Percentiles rank a stretch among this genome's conserved stretches.
Evolutionary conservation across 2,797 vertebrate species (phyloP).

Genomic region (Lophius americanus): DNA sequence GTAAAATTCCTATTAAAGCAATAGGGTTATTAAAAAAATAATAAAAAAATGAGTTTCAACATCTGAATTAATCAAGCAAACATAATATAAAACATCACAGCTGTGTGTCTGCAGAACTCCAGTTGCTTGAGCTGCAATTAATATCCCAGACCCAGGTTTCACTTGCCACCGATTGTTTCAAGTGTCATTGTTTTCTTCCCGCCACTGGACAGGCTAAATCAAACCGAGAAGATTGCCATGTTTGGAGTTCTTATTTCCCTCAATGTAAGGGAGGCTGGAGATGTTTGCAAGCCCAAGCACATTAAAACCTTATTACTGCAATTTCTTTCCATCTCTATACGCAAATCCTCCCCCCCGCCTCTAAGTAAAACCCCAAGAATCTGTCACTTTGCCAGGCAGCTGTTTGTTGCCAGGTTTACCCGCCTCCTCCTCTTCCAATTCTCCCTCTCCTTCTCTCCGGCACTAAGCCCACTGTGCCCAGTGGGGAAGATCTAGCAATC

Average conservation of each 20-base stretch:
- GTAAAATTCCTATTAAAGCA: constrained; percentile 42
- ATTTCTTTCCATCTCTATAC: constrained; percentile 56
- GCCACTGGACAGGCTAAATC: constrained; percentile 70
- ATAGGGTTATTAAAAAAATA: background rate
- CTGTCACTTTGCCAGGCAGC: constrained; percentile 66
- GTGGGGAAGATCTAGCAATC: constrained; percentile 76
- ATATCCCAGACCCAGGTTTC: constrained; percentile 64
- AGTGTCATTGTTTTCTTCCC: constrained; percentile 63
- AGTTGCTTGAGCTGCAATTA: constrained; percentile 63
- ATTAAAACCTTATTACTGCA: constrained; percentile 64
- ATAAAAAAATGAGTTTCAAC: constrained; percentile 11
- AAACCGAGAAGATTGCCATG: constrained; percentile 52
- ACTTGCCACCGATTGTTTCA: constrained; percentile 67
- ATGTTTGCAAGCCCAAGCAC: constrained; percentile 59
- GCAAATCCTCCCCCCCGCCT: constrained; percentile 21
- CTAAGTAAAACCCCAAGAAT: constrained; percentile 51
- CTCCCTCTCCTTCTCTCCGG: constrained; percentile 28
- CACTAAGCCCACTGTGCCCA: constrained; percentile 68
- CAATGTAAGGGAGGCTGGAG: constrained; percentile 42
- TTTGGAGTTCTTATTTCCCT: constrained; percentile 37
- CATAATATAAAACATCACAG: constrained; percentile 49
- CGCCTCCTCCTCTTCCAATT: constrained; percentile 7
- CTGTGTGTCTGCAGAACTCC: constrained; percentile 52
- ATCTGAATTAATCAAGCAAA: constrained; percentile 54
- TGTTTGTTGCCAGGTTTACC: constrained; percentile 71